Evolutionary conservation across 2,113 vertebrate genomes (phyloP), one percentile per base, ranked within the genome.

Genomic region (Atractosteus spatula): DNA sequence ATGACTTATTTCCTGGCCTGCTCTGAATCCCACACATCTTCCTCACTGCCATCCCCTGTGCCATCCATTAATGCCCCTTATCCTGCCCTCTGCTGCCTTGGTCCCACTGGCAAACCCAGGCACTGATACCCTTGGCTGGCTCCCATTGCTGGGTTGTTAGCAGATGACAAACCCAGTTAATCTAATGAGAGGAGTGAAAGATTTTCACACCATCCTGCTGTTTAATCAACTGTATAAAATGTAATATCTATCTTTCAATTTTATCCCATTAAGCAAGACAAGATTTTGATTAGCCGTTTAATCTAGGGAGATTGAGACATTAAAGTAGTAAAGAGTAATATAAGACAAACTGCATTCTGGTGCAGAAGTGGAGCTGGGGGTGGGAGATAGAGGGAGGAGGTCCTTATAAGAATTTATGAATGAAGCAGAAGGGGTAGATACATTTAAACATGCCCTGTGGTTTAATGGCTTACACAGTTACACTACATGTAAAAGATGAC

Each of bases 221-320:
- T 94, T 94, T 96, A 96, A 96, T 95, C 95, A 97, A 90, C 93
- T 95, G 92, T 96, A 92, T 94, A 95, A 95, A 96, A 92, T 93
- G 91, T 91, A 92, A 94, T 94, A 94, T 95, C 94, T 94, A 93
- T 96, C 94, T 95, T 94, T 96, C 94, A 95, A 95, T 95, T 94
- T 94, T 93, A 92, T 89, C 89, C 94, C 92, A 96, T 97, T 96
- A 96, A 92, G 91, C 88, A 87, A 94, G 94, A 94, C 91, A 92
- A 92, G 91, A 92, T 94, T 95, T 95, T 95, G 94, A 98, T 97
- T 95, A 96, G 95, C 90, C 91, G 89, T 89, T 94, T 96, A 94
- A 95, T 97, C 95, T 96, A 91, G 89, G 89, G 76, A 84, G 85
- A 90, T 88, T 88, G 81, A 91, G 88, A 87, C 84, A 88, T 87